Evolutionary conservation across 2,797 vertebrate species (phyloP), one percentile per base, ranked within the genome.

Genomic region (Cercopithecus petaurista): DNA sequence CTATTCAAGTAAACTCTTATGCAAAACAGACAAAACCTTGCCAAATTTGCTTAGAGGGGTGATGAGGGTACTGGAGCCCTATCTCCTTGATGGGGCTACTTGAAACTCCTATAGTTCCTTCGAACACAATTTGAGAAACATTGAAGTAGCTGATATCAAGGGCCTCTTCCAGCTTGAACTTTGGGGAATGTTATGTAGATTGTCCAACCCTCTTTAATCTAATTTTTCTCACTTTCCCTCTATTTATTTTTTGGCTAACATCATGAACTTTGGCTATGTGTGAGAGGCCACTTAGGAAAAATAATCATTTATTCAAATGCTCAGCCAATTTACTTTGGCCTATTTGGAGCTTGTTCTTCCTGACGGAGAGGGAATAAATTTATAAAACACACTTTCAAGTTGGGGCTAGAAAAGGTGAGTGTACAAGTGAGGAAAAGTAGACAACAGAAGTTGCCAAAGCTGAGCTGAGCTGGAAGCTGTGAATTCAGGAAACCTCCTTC

Each of bases 281-380:
- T 61, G 92, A 96, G 96, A 97, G 94, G 75, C 97, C 96, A 98
- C 97, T 98, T 97, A 98, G 97, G 97, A 97, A 98, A 98, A 98
- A 97, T 95, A 96, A 98, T 89, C 97, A 97, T 97, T 97, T 97
- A 97, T 97, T 98, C 95, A 97, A 97, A 98, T 96, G 64, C 48
- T 50, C n/a, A 67, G 97, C 96, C 97, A 97, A 96, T 97, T 97
- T 97, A 97, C 57, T 97, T 97, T 98, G 98, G 98, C 98, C 82
- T 91, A 48, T 94, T 93, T 97, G 75, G 61, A 96, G 96, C 94
- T 97, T 98, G 95, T 92, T 97, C 98, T 98, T 98, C 97, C 96
- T 98, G 94, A 94, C 0, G 12, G 75, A 24, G 94, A 97, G 88
- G 70, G 82, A 97, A 96, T 97, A 94, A 50, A 95, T 96, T 93